Percentiles rank a stretch among this genome's conserved stretches.
Conservation (phyloP, 2,113 vertebrate species). For the Ginglymostoma cirratum region DNA sequence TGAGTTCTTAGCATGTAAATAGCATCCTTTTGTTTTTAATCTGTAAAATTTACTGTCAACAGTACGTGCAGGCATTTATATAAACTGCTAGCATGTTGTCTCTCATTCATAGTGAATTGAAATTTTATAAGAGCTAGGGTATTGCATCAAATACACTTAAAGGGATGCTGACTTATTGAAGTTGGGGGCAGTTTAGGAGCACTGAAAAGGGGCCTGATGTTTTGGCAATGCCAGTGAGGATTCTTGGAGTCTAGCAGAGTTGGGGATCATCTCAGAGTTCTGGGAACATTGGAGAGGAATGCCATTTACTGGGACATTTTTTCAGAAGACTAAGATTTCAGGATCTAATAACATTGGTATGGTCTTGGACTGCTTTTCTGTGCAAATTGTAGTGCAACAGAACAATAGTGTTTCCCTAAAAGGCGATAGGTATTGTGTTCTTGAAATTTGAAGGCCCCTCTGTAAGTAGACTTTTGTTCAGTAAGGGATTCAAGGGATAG, state of each 20-base stretch:
- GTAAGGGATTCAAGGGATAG: neutral
- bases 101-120: no score
- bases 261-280: neutral
- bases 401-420: neutral
- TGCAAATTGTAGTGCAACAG: neutral
- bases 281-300: neutral
- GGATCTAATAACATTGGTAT: neutral
- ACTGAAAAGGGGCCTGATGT: no score
- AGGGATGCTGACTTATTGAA: no score
- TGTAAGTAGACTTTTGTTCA: neutral
- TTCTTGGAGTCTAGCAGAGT: neutral
- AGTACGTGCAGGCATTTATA: no score
- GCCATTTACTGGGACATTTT: neutral
- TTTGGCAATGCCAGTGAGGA: neutral
- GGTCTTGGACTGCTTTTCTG: neutral
- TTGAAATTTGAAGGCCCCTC: neutral
- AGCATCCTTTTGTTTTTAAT: no score
- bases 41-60: no score
- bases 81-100: no score
- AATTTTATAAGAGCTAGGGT: no score
- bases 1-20: no score
- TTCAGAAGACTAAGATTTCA: neutral
- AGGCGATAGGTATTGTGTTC: neutral
- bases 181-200: no score
- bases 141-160: no score